A percentile compares a stretch with the other conserved stretches of the same genome.
These are phyloP conservation scores for Lepidotrigona ventralis DNA, from an alignment of 1,140 invertebrate species.

Conservation along the genomic window DNA sequence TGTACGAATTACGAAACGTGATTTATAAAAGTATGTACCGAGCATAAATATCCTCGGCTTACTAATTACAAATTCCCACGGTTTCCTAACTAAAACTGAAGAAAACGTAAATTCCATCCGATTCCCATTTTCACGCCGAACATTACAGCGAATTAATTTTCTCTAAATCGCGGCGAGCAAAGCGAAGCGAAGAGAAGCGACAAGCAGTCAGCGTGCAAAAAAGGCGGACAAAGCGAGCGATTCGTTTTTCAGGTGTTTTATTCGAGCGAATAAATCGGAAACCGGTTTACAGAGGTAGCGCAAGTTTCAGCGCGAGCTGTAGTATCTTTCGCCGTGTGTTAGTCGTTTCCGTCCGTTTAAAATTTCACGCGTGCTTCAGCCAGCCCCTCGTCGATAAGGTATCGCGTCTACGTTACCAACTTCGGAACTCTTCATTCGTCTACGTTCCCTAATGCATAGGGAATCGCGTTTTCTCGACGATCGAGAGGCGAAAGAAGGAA, in stretches of 20 bases:
- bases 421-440: neutral
- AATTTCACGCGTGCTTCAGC: slow-evolving; percentile 9
- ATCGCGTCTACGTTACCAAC: neutral
- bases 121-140: neutral
- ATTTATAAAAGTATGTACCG: neutral
- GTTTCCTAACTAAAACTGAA: neutral
- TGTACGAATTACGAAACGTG: no score
- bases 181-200: neutral
- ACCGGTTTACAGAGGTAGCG: neutral
- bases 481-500: neutral
- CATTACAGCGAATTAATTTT: neutral
- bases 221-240: neutral
- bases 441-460: slow-evolving; percentile 9
- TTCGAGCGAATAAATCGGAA: neutral
- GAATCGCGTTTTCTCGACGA: neutral
- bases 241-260: neutral
- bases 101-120: fast-evolving
- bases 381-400: neutral
- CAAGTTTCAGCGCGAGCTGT: neutral
- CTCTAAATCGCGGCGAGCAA: neutral
- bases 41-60: neutral
- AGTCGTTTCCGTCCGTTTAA: neutral
- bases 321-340: neutral
- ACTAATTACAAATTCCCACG: neutral
- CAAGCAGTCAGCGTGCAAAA: neutral